Percentiles rank a stretch among this genome's conserved stretches.
phyloP scores from a whole-genome alignment of 2,888 invertebrate genomes.

The Scaptomyza caliginosa region DNA sequence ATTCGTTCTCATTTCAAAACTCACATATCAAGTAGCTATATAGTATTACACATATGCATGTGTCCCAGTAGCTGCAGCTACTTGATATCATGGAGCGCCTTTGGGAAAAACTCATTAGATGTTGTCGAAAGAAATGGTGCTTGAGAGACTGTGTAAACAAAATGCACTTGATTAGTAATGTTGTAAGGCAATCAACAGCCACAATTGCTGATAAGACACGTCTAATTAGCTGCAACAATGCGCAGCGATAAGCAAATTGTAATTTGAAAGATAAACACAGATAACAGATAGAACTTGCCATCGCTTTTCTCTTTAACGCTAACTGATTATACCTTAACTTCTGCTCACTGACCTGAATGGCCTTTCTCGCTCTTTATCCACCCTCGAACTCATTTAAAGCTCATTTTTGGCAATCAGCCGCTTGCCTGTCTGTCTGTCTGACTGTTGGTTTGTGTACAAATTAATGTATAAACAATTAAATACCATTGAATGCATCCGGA shows the following conservation, averaged over 20 bases:
- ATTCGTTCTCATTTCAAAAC: no score
- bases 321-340: background rate
- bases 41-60: background rate
- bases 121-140: slow-evolving; percentile 57
- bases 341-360: background rate
- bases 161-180: slow-evolving; percentile 62
- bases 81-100: slow-evolving; percentile 9
- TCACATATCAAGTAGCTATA: background rate
- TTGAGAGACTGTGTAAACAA: slow-evolving; percentile 59
- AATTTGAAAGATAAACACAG: slow-evolving; percentile 37
- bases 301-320: background rate
- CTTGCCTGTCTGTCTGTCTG: no score
- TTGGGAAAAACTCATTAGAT: slow-evolving; percentile 68
- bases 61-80: slow-evolving; percentile 36
- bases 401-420: slow-evolving; percentile 21
- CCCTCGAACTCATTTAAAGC: background rate
- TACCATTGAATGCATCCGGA: slow-evolving; percentile 63
- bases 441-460: no score
- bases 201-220: slow-evolving; percentile 68
- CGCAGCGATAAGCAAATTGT: slow-evolving; percentile 52
- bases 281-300: background rate
- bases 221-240: slow-evolving; percentile 67
- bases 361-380: background rate
- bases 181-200: slow-evolving; percentile 55
- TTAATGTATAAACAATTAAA: slow-evolving; percentile 63